phyloP scores from a whole-genome alignment of 2,797 vertebrate genomes.

The Cynopterus sphinx region DNA sequence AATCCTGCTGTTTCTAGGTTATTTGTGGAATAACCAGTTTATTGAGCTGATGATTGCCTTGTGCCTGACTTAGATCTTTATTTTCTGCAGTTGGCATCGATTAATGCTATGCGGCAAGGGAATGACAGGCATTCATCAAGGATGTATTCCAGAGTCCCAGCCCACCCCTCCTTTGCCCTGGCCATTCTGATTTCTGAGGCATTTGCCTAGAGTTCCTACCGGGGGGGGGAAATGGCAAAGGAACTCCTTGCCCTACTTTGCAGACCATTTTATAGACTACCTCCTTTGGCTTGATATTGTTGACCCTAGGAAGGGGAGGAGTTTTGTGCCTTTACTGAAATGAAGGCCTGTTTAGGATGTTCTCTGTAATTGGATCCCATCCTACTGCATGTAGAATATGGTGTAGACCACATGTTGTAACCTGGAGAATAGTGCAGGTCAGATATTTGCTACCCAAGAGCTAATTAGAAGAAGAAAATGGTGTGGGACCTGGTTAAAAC shows the following conservation, averaged over 20 bases:
- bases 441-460: slow-evolving; percentile 57
- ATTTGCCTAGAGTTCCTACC: slow-evolving; percentile 64
- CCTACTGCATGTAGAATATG: slow-evolving; percentile 49
- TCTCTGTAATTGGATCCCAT: slow-evolving; percentile 58
- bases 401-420: slow-evolving; percentile 70
- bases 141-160: slow-evolving; percentile 66
- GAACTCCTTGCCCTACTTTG: slow-evolving; percentile 35
- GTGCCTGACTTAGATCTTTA: slow-evolving; percentile 75
- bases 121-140: slow-evolving; percentile 68
- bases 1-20: slow-evolving; percentile 80
- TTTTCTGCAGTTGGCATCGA: slow-evolving; percentile 68
- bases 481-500: slow-evolving; percentile 43
- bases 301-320: not conserved
- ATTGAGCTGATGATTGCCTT: slow-evolving; percentile 73
- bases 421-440: slow-evolving; percentile 63
- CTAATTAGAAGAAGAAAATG: slow-evolving; percentile 54
- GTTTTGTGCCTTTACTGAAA: slow-evolving; percentile 19
- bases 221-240: not conserved
- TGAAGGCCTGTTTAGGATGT: slow-evolving; percentile 36
- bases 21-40: slow-evolving; percentile 81
- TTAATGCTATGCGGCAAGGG: slow-evolving; percentile 62
- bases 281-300: slow-evolving; percentile 27
- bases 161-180: slow-evolving; percentile 65
- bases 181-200: slow-evolving; percentile 77
- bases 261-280: slow-evolving; percentile 46